Evolutionary conservation across 2,797 vertebrate genomes (phyloP), one percentile per base, ranked within the genome.

Genomic region (Acanthis flammea): DNA sequence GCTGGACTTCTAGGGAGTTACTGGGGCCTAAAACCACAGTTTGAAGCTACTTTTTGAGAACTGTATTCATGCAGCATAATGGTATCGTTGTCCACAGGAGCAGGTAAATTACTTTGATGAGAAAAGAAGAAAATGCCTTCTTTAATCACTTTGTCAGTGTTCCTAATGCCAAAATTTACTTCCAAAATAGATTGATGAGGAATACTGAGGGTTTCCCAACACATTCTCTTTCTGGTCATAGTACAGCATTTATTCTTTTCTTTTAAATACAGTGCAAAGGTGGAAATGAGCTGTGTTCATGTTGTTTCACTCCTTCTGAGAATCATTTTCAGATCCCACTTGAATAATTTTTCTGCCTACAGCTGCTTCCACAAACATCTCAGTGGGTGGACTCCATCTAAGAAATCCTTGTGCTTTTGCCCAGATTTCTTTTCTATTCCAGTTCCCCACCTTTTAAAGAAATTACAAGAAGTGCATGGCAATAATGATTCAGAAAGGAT

Each of bases 401-500:
- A 95, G 71, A 90, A 94, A 58, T 60, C n/a, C 63, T 73, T 82
- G 67, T 58, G 17, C 33, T 90, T 88, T 55, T 90, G 83, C 83
- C 90, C 90, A 39, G 27, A 53, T 86, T 25, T 70, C 13, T 82
- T 45, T 83, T 48, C 22, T 37, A 13, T 68, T 90, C 51, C 60
- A 95, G 7, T 18, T 73, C 60, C 33, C 8, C 19, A 70, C 67
- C 15, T 90, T 86, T 89, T 67, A 79, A 66, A 82, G 51, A 94
- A 86, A 86, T 84, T 88, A 7, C 47, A 41, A 77, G 54, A 31
- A 88, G 30, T 50, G 18, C 21, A 28, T 61, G 77, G 58, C 30
- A 58, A 41, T 68, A 73, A 72, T 39, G 33, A 89, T 76, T 79
- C 42, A 71, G 75, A 63, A 86, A 93, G 88, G 33, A 33, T 3